Base-by-base conservation (phyloP, 2,797 vertebrate genomes). In the Bryconaethiops microstoma region DNA sequence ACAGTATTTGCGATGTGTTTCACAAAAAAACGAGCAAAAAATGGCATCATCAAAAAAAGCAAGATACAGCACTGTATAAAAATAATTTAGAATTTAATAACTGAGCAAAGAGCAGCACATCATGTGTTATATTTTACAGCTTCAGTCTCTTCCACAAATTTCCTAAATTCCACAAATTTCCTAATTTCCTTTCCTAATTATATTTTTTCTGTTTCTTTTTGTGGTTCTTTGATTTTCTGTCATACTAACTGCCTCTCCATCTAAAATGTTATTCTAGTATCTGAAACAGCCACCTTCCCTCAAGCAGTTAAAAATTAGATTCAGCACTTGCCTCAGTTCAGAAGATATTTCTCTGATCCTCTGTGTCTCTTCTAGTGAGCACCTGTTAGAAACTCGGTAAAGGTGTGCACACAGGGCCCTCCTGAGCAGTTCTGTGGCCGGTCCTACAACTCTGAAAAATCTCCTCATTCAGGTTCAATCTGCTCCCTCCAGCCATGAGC, bases 341-440 rank as follows among this genome's bases (percentile, higher is more conserved):
- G 63, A 65, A 40, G 75, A 71, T 68, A 67, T 69, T 82, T 83
- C 81, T 84, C 83, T 82, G 78, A 45, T 55, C 81, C 78, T 84
- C 40, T 76, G 78, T 86, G 63, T 16, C 13, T 55, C 74, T 91
- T 74, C 80, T 82, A 85, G 77, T 87, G 82, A 78, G 86, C 93
- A 95, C 94, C 94, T 95, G 92, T 92, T 91, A 89, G 92, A 86
- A 88, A 82, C 77, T 85, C 23, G 73, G 77, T 79, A 82, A 73
- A 77, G 83, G 25, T 76, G 81, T 90, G 77, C 83, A 77, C 25
- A 45, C 35, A 1, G 85, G 87, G 88, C 83, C 86, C 85, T 82
- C 84, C 83, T 79, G n/a, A 65, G 21, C 80, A 67, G 60, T 52
- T 64, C 40, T 71, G 80, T 68, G 63, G 48, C 45, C 29, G 82